Conservation (phyloP, 2,797 vertebrate genomes). For the Acanthurus lineatus region DNA sequence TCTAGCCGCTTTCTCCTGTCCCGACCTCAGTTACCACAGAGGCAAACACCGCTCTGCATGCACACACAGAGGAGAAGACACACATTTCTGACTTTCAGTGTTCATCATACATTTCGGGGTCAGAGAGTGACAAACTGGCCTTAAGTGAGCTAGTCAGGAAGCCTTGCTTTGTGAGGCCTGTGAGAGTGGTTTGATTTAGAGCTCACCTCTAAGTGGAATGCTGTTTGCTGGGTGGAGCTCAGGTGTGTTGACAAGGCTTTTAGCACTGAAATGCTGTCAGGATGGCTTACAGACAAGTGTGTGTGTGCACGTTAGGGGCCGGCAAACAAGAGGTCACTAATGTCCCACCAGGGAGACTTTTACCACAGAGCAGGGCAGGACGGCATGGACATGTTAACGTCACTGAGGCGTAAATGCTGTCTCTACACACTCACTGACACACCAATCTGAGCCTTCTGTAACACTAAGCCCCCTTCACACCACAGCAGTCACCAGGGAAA, state of each 20-base stretch:
- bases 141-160: constrained; percentile 31
- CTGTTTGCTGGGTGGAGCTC: constrained; percentile 81
- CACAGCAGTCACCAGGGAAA: constrained; percentile 45
- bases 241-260: constrained; percentile 84
- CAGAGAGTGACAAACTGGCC: constrained; percentile 33
- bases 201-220: constrained; percentile 74
- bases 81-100: constrained; percentile 32
- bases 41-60: constrained; percentile 56
- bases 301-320: constrained; percentile 60
- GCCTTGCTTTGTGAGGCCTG: constrained; percentile 31
- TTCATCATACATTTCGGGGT: constrained; percentile 16
- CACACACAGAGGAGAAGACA: constrained; percentile 44
- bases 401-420: constrained; percentile 63
- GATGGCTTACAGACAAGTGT: constrained; percentile 71
- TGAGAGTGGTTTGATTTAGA: constrained; percentile 68
- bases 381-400: constrained; percentile 75
- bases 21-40: constrained; percentile 63
- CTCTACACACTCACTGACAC: constrained; percentile 40
- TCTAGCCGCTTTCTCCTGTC: constrained; percentile 63
- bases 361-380: constrained; percentile 54
- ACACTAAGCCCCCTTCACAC: constrained; percentile 68
- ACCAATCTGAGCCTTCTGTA: constrained; percentile 43
- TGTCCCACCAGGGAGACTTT: constrained; percentile 66
- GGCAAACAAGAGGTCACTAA: constrained; percentile 73
- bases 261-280: constrained; percentile 79